Evolutionary conservation across 2,113 vertebrate genomes (phyloP).

Genomic region (Xiphophorus hellerii): DNA sequence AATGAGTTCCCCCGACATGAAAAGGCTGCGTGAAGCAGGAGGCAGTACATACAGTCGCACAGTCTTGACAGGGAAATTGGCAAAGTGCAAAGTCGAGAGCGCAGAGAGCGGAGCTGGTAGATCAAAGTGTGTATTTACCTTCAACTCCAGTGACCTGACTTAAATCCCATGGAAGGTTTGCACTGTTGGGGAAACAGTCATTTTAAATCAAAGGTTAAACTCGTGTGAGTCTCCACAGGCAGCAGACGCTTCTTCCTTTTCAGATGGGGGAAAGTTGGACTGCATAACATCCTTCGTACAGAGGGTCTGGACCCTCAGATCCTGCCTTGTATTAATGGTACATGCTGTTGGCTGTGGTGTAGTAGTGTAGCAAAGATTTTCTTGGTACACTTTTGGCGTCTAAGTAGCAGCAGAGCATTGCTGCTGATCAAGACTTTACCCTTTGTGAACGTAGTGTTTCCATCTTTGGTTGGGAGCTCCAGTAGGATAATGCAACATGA

Average conservation of each 20-base stretch:
- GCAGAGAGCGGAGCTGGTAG: conserved; percentile 40
- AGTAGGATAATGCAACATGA: no score
- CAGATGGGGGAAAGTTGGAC: not conserved
- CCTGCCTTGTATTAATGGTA: no score
- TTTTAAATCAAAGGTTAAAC: conserved; percentile 58
- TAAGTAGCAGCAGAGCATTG: no score
- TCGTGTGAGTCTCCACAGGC: conserved; percentile 7
- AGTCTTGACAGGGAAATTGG: conserved; percentile 45
- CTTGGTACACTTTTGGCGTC: no score
- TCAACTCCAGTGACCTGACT: conserved; percentile 51
- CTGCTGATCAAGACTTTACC: no score
- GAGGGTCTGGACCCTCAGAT: no score
- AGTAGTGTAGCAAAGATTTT: no score
- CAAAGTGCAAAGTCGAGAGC: conserved; percentile 46
- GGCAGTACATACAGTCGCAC: conserved; percentile 11
- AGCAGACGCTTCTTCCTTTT: conserved; percentile 4
- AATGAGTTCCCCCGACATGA: conserved; percentile 36
- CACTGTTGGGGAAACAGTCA: conserved; percentile 31
- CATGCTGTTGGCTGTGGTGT: no score
- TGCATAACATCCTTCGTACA: no score
- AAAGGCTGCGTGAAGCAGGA: conserved; percentile 24
- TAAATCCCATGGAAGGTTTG: conserved; percentile 33
- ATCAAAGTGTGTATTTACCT: conserved; percentile 70
- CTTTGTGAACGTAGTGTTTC: no score
- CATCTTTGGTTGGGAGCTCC: no score